Evolutionary conservation across 2,888 invertebrate genomes (phyloP), one percentile per base, ranked within the genome.

Genomic region (Teleogryllus oceanicus): DNA sequence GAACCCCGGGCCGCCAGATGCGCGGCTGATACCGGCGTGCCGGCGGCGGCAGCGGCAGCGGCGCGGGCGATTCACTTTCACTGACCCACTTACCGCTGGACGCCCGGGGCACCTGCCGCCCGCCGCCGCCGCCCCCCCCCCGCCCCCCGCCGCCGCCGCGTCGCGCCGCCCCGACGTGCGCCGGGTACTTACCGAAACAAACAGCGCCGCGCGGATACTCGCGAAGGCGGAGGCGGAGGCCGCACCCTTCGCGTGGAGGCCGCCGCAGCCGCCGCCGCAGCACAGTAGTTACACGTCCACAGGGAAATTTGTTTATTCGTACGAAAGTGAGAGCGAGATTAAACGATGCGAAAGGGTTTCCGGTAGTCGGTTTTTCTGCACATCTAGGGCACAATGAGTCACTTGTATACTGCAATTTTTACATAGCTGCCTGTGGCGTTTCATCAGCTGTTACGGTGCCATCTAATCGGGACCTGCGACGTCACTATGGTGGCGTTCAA

Each of bases 31-130:
- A 62, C 62, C 62, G n/a, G 16, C 16, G 13, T n/a, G n/a, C 13
- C 62, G n/a, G 62, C 62, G n/a, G n/a, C 62, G 62, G 62, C 62
- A 62, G n/a, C 62, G n/a, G 62, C 62, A 62, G 62, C 62, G n/a
- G n/a, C 62, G n/a, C 16, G 16, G n/a, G 62, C 62, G 62, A 62
- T 62, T 62, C 62, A 62, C 62, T 62, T 62, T 62, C 62, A 62
- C 62, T 62, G 62, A 62, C 62, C 62, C 62, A 62, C 62, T 62
- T 62, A 3, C 62, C 13, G 13, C 62, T n/a, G n/a, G n/a, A n/a
- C n/a, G n/a, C n/a, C n/a, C n/a, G n/a, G n/a, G n/a, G n/a, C n/a
- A n/a, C n/a, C n/a, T n/a, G n/a, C 24, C 18, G 18, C 62, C 62
- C 62, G 62, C 62, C 62, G 62, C 18, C 62, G 62, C 12, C 62